phyloP scores from a whole-genome alignment of 2,888 invertebrate species.

The Andrena flavipes region DNA sequence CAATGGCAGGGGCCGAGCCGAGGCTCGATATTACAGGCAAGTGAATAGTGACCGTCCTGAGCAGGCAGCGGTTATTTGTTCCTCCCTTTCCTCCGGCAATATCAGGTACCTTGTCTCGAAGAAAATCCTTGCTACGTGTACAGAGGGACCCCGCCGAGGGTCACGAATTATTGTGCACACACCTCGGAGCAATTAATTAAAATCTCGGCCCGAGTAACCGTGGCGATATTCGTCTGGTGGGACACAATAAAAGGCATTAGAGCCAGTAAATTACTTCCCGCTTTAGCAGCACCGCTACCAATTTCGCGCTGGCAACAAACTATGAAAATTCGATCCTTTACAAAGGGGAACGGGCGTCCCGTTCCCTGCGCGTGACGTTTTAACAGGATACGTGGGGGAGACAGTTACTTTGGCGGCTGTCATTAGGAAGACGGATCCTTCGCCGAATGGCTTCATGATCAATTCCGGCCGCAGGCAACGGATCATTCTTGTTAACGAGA shows the following conservation, averaged over 20 bases:
- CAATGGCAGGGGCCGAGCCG: conserved; percentile 55
- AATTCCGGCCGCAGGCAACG: conserved; percentile 7
- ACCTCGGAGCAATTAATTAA: conserved; percentile 52
- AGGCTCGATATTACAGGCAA: conserved; percentile 56
- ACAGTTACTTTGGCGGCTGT: background rate
- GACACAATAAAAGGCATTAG: conserved; percentile 1
- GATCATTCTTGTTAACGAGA: conserved; percentile 52
- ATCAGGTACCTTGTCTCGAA: conserved; percentile 32
- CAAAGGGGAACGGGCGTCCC: conserved; percentile 15
- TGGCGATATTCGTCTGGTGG: conserved; percentile 18
- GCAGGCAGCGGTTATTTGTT: conserved; percentile 54
- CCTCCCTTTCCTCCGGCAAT: conserved; percentile 25
- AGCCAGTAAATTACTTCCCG: conserved; percentile 39
- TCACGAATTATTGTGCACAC: conserved; percentile 50
- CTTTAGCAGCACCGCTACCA: conserved; percentile 25
- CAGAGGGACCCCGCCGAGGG: conserved; percentile 19
- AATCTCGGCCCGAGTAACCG: conserved; percentile 23
- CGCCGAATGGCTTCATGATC: conserved; percentile 1
- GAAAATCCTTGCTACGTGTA: conserved; percentile 13
- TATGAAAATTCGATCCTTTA: conserved; percentile 39
- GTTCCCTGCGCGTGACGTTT: conserved; percentile 16
- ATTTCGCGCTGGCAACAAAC: conserved; percentile 26
- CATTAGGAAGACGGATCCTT: conserved; percentile 15
- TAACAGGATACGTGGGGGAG: background rate
- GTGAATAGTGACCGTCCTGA: conserved; percentile 57